Evolutionary conservation across 2,888 invertebrate genomes (phyloP), one percentile per base, ranked within the genome.

Genomic region (Synergus laeviventris): DNA sequence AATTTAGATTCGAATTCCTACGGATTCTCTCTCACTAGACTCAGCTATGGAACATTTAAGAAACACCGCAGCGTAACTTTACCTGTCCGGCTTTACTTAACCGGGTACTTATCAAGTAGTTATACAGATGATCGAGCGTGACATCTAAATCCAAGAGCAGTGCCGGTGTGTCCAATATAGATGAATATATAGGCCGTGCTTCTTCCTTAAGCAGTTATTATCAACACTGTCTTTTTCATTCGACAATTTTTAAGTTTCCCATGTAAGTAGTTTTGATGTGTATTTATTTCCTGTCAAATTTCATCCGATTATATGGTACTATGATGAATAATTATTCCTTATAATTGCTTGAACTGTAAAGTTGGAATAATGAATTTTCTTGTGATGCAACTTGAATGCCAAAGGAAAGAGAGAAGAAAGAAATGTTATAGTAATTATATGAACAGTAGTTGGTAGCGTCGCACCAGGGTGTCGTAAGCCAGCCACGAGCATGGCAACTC

Each of bases 401-500:
- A 49, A 49, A 8, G 49, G 14, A 49, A 49, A n/a, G 9, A 49
- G 49, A n/a, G 49, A 49, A n/a, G 78, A 78, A 74, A 78, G 66
- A 64, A 24, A 74, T 76, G 38, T 73, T 73, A 74, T 73, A 76
- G 66, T 76, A 80, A 78, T 75, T 62, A 78, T 76, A 75, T 70
- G 78, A 64, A 73, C 78, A 77, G 61, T 74, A 77, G 78, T 80
- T 78, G 54, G 76, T 78, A 80, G 80, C 78, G 77, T 80, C 78
- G 75, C 78, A 74, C 77, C 78, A 80, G 76, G 80, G 75, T 74
- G 78, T 80, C 80, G 80, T 74, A 80, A 77, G 80, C 80, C 78
- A 77, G 80, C 80, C 78, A 80, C 64, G 76, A 78, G 78, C 59
- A 54, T 74, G 73, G 49, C 78, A 74, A 78, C 78, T 76, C 77